phyloP scores from a whole-genome alignment of 37 sponge, comb jelly and placozoan genomes.

The Petrosia ficiformis region DNA sequence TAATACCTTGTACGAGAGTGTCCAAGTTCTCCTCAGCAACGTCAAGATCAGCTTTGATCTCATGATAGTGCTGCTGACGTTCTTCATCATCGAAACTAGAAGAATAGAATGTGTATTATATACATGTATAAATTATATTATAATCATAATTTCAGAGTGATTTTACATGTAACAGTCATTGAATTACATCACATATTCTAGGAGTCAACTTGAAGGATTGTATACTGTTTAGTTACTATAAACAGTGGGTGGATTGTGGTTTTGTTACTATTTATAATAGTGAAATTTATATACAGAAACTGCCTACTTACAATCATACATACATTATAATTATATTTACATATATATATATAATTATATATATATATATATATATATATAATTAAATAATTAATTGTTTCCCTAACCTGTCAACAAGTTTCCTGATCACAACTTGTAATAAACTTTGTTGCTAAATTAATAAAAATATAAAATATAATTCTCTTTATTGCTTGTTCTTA shows the following conservation, averaged over 20 bases:
- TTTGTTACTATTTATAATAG: too few species aligned
- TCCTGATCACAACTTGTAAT: conserved; percentile 58
- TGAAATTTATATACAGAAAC: too few species aligned
- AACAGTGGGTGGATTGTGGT: too few species aligned
- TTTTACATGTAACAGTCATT: not conserved
- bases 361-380: too few species aligned
- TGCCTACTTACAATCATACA: too few species aligned
- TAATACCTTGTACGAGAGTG: conserved; percentile 38
- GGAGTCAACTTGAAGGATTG: not conserved
- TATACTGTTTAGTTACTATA: too few species aligned
- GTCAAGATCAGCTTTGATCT: conserved; percentile 45
- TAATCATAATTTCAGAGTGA: not conserved
- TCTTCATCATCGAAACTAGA: conserved; percentile 51
- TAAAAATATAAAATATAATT: not conserved
- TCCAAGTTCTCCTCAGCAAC: conserved; percentile 50
- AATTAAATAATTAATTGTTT: too few species aligned
- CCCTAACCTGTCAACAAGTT: conserved; percentile 53
- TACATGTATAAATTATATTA: not conserved
- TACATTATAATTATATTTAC: too few species aligned
- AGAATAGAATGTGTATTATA: not conserved
- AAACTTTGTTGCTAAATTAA: conserved; percentile 26
- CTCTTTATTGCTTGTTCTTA: too few species aligned
- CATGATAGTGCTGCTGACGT: conserved; percentile 34
- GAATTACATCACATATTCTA: not conserved
- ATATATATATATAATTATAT: too few species aligned